Evolutionary conservation across 2,888 invertebrate species (phyloP), one percentile per base, ranked within the genome.

Genomic region (Andrena bicolor): DNA sequence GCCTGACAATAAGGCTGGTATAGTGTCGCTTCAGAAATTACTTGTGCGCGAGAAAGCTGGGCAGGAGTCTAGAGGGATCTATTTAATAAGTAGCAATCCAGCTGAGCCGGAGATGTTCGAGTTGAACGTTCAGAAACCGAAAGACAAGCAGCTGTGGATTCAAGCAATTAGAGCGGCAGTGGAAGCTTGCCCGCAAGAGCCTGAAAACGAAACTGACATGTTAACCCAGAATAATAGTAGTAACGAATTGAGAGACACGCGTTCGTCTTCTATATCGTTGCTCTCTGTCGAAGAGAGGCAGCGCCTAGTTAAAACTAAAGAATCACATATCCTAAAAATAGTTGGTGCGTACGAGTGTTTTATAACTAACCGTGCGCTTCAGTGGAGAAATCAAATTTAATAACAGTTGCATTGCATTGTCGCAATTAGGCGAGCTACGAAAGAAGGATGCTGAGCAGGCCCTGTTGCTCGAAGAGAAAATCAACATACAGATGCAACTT

Each of bases 31-130:
- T 74, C 98, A 98, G 93, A 98, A 98, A 93, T 94, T 99, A 72
- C 95, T 99, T 76, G 98, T 99, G 7, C 96, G 99, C 23, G 99
- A 99, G 94, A 99, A 99, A 93, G 98, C 99, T 0, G 98, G 98
- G 72, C 98, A 98, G 91, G 96, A 97, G n/a, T 97, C 97, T 2
- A 95, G 97, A 3, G 98, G 98, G 0, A 96, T 99, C 90, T 99
- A 99, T 94, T 96, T 99, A 74, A 98, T 99, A 90, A 98, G 98
- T 86, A 98, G 98, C 88, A 98, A 98, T 91, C 98, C 98, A 5
- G 96, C 96, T 4, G 97, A 97, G 92, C 99, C 99, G 0, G 99
- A 99, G 95, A 99, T 99, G 99, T 99, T 99, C 93, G 99, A 99
- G 93, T 95, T 99, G 71, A 96, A 98, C 92, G 95, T 96, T 83